phyloP scores from a whole-genome alignment of 1,140 invertebrate genomes.

The Oncopodura yosiiana region DNA sequence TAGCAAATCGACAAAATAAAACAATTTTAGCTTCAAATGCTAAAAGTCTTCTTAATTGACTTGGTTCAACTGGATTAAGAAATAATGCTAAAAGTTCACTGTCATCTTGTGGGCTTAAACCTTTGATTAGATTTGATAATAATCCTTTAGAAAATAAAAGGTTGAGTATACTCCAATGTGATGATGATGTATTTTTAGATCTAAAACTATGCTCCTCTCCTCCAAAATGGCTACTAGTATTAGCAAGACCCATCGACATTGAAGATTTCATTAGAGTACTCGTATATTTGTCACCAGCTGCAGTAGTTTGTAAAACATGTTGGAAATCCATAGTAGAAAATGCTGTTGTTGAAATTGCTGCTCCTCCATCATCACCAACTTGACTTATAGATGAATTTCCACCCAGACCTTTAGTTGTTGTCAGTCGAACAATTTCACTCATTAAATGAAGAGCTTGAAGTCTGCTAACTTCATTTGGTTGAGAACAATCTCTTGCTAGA shows the following conservation, averaged over 20 bases:
- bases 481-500: conserved; percentile 21
- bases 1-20: conserved; percentile 22
- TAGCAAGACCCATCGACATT: too few relatives aligned
- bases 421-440: conserved; percentile 27
- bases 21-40: conserved; percentile 29
- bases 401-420: conserved; percentile 9
- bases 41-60: conserved; percentile 18
- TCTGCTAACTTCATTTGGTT: conserved; percentile 16
- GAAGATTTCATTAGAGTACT: too few relatives aligned
- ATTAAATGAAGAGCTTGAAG: conserved; percentile 29
- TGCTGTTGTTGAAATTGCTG: background rate
- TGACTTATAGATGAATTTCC: background rate
- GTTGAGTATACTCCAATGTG: background rate
- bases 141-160: conserved; percentile 23
- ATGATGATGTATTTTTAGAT: background rate
- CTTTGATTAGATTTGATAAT: conserved; percentile 21
- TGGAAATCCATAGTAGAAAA: background rate
- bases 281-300: too few relatives aligned
- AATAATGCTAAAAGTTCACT: conserved; percentile 19
- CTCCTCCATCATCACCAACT: background rate
- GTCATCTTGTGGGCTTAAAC: conserved; percentile 20
- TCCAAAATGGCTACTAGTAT: too few relatives aligned
- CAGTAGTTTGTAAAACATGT: too few relatives aligned
- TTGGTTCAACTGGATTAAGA: background rate
- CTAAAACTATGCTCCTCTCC: too few relatives aligned